Evolutionary conservation across 1,140 invertebrate genomes (phyloP).

Genomic region (Cyphomyrmex costatus): DNA sequence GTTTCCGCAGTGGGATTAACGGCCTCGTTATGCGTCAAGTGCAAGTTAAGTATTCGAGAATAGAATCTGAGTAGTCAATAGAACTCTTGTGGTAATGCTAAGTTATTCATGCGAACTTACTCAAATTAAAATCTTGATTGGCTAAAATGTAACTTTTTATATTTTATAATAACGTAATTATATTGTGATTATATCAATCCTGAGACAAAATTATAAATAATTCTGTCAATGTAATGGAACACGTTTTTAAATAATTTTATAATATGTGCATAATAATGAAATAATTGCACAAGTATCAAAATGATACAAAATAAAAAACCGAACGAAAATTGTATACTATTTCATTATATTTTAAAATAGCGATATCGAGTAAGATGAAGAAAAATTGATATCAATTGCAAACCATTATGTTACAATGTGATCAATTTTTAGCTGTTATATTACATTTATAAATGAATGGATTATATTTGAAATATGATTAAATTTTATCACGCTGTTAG

Average conservation of each 20-base stretch:
- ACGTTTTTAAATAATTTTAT: background rate
- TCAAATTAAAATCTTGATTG: background rate
- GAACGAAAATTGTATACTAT: background rate
- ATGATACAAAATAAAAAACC: background rate
- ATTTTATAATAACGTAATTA: background rate
- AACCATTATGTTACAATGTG: background rate
- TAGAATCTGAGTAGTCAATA: slow-evolving; percentile 20
- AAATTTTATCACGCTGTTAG: background rate
- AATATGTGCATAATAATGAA: background rate
- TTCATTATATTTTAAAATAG: background rate
- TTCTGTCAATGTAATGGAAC: background rate
- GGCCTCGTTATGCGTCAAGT: slow-evolving; percentile 46
- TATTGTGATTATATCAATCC: slow-evolving; percentile 2
- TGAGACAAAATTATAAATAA: background rate
- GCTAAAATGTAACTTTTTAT: background rate
- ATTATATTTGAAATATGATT: background rate
- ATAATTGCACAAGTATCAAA: background rate
- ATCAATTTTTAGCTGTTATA: background rate
- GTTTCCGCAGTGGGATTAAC: slow-evolving; percentile 44
- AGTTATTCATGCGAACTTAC: slow-evolving; percentile 10
- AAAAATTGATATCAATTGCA: background rate
- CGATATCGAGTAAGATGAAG: background rate
- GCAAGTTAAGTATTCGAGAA: slow-evolving; percentile 16
- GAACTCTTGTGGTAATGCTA: slow-evolving; percentile 24
- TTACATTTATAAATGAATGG: background rate